Conservation (phyloP, 1,140 invertebrate species). For the Megathymus violae region DNA sequence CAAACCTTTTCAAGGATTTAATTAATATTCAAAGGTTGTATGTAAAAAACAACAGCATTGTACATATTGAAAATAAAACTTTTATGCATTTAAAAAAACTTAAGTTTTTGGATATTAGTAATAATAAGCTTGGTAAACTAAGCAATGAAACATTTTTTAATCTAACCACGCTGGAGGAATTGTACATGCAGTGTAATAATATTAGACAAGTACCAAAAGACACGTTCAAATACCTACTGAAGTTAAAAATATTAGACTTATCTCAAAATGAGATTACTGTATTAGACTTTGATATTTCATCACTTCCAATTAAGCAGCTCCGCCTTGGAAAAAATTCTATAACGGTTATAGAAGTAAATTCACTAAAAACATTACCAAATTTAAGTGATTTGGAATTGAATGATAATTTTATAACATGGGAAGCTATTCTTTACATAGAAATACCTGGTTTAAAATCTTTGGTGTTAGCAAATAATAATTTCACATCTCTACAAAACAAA, state of each 20-base stretch:
- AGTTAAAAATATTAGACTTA: constrained; percentile 86
- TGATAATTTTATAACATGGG: constrained; percentile 84
- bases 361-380: constrained; percentile 84
- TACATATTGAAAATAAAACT: constrained; percentile 90
- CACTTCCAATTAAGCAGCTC: constrained; percentile 85
- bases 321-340: constrained; percentile 85
- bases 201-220: constrained; percentile 86
- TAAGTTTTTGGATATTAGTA: constrained; percentile 91
- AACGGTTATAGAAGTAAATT: constrained; percentile 83
- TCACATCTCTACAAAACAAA: constrained; percentile 87
- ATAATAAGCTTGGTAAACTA: constrained; percentile 88
- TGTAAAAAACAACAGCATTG: constrained; percentile 92
- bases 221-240: constrained; percentile 85
- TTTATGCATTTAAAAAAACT: constrained; percentile 90
- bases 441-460: constrained; percentile 85
- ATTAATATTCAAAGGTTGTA: constrained; percentile 90
- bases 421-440: constrained; percentile 73
- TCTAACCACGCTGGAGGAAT: constrained; percentile 86
- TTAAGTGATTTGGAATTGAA: constrained; percentile 86
- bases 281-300: constrained; percentile 86
- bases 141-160: constrained; percentile 87
- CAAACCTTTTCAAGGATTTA: constrained; percentile 90
- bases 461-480: constrained; percentile 90
- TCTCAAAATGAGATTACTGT: constrained; percentile 86
- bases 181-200: constrained; percentile 86